Conservation (phyloP, 2,888 invertebrate species). For the Lamproptera curius region DNA sequence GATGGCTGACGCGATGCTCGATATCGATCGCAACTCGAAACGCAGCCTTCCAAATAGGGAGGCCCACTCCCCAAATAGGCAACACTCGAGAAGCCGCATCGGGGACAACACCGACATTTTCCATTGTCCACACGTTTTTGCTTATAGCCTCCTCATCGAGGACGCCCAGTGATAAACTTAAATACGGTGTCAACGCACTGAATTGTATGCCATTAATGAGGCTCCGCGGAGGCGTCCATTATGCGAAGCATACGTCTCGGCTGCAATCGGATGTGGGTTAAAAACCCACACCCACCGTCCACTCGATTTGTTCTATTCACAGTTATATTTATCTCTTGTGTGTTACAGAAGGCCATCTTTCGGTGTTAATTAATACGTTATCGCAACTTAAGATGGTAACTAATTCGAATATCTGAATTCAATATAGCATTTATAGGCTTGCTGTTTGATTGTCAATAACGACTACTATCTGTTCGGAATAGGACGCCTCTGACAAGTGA, state of each 20-base stretch:
- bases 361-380: too few species aligned
- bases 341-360: background rate
- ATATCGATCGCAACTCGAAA: slow-evolving; percentile 68
- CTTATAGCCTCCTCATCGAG: slow-evolving; percentile 46
- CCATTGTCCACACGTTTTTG: slow-evolving; percentile 66
- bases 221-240: slow-evolving; percentile 15
- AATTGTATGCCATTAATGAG: slow-evolving; percentile 23
- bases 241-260: slow-evolving; percentile 12
- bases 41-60: slow-evolving; percentile 75
- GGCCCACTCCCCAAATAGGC: slow-evolving; percentile 66
- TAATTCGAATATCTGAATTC: too few species aligned
- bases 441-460: too few species aligned
- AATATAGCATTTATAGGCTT: too few species aligned
- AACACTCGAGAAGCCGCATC: slow-evolving; percentile 50
- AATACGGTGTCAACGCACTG: slow-evolving; percentile 33
- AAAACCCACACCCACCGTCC: slow-evolving; percentile 5
- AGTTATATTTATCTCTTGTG: background rate
- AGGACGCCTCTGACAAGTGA: too few species aligned
- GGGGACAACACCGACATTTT: slow-evolving; percentile 60
- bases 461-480: too few species aligned
- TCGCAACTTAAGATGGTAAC: too few species aligned
- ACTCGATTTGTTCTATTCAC: background rate
- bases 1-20: slow-evolving; percentile 56
- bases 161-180: slow-evolving; percentile 37
- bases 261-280: background rate